Base-by-base conservation (phyloP, 2,797 vertebrate genomes). In the Poliocrania exsul region DNA sequence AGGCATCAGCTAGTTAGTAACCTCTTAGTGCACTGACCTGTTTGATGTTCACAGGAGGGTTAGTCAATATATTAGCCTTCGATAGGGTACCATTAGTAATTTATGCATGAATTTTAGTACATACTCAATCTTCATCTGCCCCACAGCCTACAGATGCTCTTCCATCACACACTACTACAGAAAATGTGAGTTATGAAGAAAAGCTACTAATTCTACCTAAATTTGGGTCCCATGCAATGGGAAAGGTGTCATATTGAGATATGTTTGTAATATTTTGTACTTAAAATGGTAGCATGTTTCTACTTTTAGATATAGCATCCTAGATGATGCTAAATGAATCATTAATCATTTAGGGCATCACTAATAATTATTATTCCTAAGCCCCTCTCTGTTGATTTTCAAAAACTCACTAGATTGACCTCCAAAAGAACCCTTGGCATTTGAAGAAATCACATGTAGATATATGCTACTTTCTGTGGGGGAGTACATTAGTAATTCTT, bases 51-150 rank as follows among this genome's bases (percentile, higher is more conserved):
- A 88, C 66, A 82, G 93, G 87, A 93, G 54, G 49, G n/a, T 86
- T 75, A 95, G 92, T 97, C 85, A 69, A 92, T 90, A 47, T 35
- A 57, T 90, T 91, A 88, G 69, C 74, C 79, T 95, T 82, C 62
- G 60, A 90, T 47, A 67, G 19, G 60, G 50, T 72, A 88, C 73
- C 80, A 77, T 92, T 91, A 94, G 91, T 81, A 96, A 94, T 78
- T 81, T 53, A 49, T 46, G 60, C 69, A 73, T 71, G 5, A 88
- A 54, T 94, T 96, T 92, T 85, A 37, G 37, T 57, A 62, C 12
- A 44, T 62, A 56, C 49, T 83, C 72, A 64, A 44, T 81, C 66
- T 92, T 75, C 49, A 35, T 90, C 77, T 96, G 81, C 72, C 58
- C 66, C 29, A 10, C 19, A 78, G 78, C 78, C 44, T 46, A 53